Evolutionary conservation across 2,113 vertebrate species (phyloP), one percentile per base, ranked within the genome.

Genomic region (Oryzias curvinotus): DNA sequence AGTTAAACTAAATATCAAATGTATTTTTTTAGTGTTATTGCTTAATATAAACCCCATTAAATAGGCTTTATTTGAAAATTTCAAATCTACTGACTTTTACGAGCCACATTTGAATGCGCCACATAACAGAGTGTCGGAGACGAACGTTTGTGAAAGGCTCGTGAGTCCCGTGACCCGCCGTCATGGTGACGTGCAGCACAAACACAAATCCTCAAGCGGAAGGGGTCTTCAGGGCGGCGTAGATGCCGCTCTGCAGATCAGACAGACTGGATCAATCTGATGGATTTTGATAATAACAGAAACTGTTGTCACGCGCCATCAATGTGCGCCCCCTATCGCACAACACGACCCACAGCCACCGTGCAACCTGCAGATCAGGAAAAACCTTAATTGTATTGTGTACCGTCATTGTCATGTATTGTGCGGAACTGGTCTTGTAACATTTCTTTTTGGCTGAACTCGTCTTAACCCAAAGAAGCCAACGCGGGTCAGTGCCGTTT

Each of bases 101-200:
- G 43, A 53, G 36, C 54, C 1, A 42, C 4, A 16, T 10, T 0
- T 68, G 75, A 88, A 88, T 0, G 81, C 71, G 78, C 7, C 85
- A 52, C 16, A 53, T 16, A 72, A 59, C 71, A 73, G 60, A 78
- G 47, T 7, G 62, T 68, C 3, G 43, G 36, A 36, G 12, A 10
- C 36, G 12, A 10, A 3, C 8, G 30, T 10, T 10, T 36, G 30
- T 2, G 7, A 8, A 36, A 36, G 30, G 7, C 7, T 36, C 30
- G 30, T 36, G 30, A 36, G 36, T 36, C 36, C 8, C 36, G 36
- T 57, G 57, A 73, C 21, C 64, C 63, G 68, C 43, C 36, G 19
- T 15, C 58, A 50, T 57, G 48, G 56, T 45, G 45, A 14, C 4
- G 55, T 36, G 15, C 18, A 5, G 10, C 13, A 1, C 19, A 7